Evolutionary conservation across 2,888 invertebrate genomes (phyloP), one percentile per base, ranked within the genome.

Genomic region (Hirtodrosophila duncani): DNA sequence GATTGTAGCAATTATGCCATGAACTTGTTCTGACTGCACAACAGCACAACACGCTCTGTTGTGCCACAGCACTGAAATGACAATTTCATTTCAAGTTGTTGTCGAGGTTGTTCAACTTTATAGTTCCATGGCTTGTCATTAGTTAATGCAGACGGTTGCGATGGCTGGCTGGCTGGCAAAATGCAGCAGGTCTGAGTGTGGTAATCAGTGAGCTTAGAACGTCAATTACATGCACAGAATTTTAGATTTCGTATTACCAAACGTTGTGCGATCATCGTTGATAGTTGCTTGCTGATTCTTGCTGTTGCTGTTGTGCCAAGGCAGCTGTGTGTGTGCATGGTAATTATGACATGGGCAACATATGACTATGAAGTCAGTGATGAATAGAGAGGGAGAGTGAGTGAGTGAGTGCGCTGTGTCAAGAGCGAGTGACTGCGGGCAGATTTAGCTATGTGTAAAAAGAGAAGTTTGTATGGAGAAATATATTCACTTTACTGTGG

Each of bases 51-150:
- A 59, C 46, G 71, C 66, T 75, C 60, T 61, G n/a, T n/a, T n/a
- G n/a, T n/a, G n/a, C n/a, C n/a, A n/a, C n/a, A n/a, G n/a, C n/a
- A n/a, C n/a, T n/a, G 63, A 75, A 79, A 80, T 81, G 82, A 80
- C 83, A 83, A 81, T 83, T 80, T 81, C 63, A 77, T 71, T 75
- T 65, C 59, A 77, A 61, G 51, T 67, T 61, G 42, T 41, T 30
- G 31, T 49, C 9, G 20, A 61, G 74, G 82, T 74, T 74, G 55
- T 74, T 81, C 82, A 74, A 79, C 74, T 56, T 43, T 48, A 67
- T 53, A 71, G 77, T 63, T 52, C 56, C 71, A 74, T 81, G 77
- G 79, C 67, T 72, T 70, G 81, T 81, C 77, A 72, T 72, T 81
- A 81, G 82, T 60, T 79, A 71, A 81, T 71, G 55, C 43, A 51